Base-by-base conservation (phyloP, 2,888 invertebrate genomes). In the Pterostichus niger region DNA sequence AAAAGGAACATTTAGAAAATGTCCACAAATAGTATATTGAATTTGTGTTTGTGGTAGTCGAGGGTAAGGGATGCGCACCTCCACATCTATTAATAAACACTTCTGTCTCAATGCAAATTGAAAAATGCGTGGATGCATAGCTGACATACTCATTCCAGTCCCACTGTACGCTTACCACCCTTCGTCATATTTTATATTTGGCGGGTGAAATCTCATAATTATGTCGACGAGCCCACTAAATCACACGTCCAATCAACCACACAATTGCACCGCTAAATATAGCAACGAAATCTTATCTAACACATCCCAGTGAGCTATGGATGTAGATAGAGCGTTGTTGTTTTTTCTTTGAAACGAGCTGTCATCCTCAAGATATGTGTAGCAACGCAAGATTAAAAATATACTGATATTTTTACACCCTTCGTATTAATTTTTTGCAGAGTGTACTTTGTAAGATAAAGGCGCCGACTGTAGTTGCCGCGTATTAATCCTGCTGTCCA, bases 171-270 rank as follows among this genome's bases (percentile, higher is more conserved):
- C 1, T 64, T 35, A n/a, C 10, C 64, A 6, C 33, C 64, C n/a
- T n/a, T 6, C 11, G n/a, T 46, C 59, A 78, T 78, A 78, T 61
- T 61, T 78, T 78, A 78, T 68, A 80, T 71, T 54, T 68, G 68
- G 68, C 80, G 80, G 52, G 7, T 68, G 52, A 52, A 33, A 71
- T 71, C 68, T 80, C 84, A 84, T 84, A 85, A 85, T 85, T 85
- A 84, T 84, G 79, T 82, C 84, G 61, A 68, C 82, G 54, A 81
- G 80, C 84, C 83, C 73, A 83, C 84, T 85, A 85, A 85, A 85
- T 85, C 85, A 85, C 84, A 84, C 78, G 64, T 83, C 84, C 84
- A 85, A 85, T 85, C 85, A 85, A 83, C 59, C 84, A 84, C 84
- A 85, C 84, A 85, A 85, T 85, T 85, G 85, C 83, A 59, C 76